Evolutionary conservation across 2,797 vertebrate genomes (phyloP).

Genomic region (Pangasius krempfi): DNA sequence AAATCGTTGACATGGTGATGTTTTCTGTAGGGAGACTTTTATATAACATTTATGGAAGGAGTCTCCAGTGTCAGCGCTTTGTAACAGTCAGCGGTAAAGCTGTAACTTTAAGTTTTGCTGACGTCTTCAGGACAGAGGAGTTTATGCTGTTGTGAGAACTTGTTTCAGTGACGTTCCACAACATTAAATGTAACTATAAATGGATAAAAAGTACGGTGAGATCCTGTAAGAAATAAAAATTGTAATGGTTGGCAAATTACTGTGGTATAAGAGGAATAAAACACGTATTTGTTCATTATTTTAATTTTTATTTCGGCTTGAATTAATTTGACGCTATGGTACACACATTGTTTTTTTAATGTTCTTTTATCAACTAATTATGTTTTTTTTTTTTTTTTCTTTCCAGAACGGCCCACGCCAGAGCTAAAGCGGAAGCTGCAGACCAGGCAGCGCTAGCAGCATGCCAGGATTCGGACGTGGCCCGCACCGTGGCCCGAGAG

Average conservation of each 20-base stretch:
- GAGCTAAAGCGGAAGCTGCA: conserved; percentile 90
- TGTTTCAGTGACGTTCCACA: neutral
- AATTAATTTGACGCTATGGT: neutral
- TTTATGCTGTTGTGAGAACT: neutral
- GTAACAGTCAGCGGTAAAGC: neutral
- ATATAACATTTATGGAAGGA: neutral
- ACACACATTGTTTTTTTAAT: neutral
- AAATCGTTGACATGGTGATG: no score
- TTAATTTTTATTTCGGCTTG: neutral
- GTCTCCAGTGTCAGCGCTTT: neutral
- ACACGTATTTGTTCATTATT: neutral
- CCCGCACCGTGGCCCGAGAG: conserved; percentile 89
- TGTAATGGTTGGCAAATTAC: no score
- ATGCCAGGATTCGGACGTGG: conserved; percentile 89
- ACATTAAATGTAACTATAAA: neutral
- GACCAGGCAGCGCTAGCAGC: conserved; percentile 88
- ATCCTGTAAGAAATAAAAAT: neutral
- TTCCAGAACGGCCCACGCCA: conserved; percentile 88
- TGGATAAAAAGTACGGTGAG: neutral
- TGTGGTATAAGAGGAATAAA: neutral
- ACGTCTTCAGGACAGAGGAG: neutral
- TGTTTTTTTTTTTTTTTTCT: conserved; percentile 24
- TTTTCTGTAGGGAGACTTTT: no score
- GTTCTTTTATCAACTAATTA: conserved; percentile 3
- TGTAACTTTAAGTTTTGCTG: neutral